Conservation (phyloP, 2,888 invertebrate genomes). For the Cantharis rustica region DNA sequence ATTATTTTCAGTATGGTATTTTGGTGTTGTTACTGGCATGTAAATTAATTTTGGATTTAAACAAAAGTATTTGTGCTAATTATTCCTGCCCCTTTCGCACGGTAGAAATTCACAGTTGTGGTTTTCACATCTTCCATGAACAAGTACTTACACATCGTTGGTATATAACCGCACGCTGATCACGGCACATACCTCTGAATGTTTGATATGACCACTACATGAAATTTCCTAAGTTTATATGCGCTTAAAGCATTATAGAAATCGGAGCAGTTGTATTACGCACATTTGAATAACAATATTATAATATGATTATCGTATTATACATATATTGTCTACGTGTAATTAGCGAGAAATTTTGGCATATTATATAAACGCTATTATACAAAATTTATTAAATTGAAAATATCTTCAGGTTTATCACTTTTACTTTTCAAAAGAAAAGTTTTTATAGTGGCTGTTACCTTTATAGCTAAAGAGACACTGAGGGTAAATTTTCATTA, state of each 20-base stretch:
- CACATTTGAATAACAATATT: background rate
- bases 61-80: background rate
- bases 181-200: conserved; percentile 20
- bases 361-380: background rate
- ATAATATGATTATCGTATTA: too few relatives aligned
- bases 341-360: too few relatives aligned
- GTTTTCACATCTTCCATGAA: conserved; percentile 11
- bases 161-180: conserved; percentile 16
- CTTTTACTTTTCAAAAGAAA: background rate
- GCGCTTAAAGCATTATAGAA: background rate
- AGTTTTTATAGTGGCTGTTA: background rate
- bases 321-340: too few relatives aligned
- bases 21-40: background rate
- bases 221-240: background rate
- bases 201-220: conserved; percentile 24
- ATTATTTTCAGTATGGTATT: background rate
- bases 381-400: background rate
- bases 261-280: background rate
- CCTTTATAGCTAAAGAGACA: background rate
- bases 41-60: background rate
- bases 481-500: background rate
- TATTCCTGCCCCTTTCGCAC: background rate
- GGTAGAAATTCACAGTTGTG: conserved; percentile 9
- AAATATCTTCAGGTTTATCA: background rate
- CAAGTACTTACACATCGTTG: conserved; percentile 5